Base-by-base conservation (phyloP, 2,113 vertebrate genomes). In the Dipodomys ordii region DNA sequence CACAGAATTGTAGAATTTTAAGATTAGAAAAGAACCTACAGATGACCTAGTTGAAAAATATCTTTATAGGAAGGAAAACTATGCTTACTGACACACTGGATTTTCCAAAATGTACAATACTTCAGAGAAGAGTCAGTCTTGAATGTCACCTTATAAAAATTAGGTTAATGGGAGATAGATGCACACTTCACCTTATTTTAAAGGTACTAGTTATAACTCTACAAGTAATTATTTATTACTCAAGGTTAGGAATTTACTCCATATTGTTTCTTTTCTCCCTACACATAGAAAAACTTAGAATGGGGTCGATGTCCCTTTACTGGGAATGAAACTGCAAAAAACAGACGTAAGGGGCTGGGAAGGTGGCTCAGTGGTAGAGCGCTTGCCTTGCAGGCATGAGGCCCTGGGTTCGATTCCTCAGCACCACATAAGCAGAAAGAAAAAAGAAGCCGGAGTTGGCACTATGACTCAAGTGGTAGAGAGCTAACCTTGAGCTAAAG, bases 31-130 rank as follows among this genome's bases (percentile, higher is more conserved):
- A 12, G 22, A 8, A 23, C 78, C 28, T 90, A 30, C 20, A 80
- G 76, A 67, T 35, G n/a, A 68, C 27, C 8, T 32, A 12, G 16
- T 28, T 2, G 87, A n/a, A 85, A 83, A 23, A 19, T 69, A 62
- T 80, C 15, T 46, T 83, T 95, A 78, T 95, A n/a, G 88, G 35
- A 90, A 64, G 87, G 27, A 84, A 78, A 74, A 87, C 18, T 2
- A 76, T 25, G 22, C 27, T 87, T 69, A 65, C 44, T 65, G 44
- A 90, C 35, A 84, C 39, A 32, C 22, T 65, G n/a, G 27, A 69
- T 20, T 82, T 68, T n/a, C 35, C 91, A 19, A 82, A 49, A 18
- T 68, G 93, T 85, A 23, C 10, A 67, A 39, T 79, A 16, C 20
- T 74, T 82, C 68, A 20, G 64, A 5, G 46, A n/a, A 28, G 39